Evolutionary conservation across 2,888 invertebrate species (phyloP), one percentile per base, ranked within the genome.

Genomic region (Chalcosyrphus nemorum): DNA sequence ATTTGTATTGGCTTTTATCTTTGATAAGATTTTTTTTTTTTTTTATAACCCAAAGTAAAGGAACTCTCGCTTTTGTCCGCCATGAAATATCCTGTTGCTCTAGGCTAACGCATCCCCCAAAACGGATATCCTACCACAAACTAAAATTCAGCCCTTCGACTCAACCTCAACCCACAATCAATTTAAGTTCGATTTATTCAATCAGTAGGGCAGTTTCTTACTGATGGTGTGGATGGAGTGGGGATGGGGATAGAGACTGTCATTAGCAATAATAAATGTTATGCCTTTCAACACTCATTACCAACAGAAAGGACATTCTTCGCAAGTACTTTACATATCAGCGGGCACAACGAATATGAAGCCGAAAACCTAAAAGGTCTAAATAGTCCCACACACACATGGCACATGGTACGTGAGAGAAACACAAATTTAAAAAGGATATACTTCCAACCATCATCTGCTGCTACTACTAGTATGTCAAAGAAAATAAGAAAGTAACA

Each of bases 271-370:
- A 82, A 78, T 77, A 78, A 78, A 68, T 82, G 68, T 78, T 74
- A 74, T 78, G 72, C 66, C 78, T 78, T 82, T 78, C 68, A 78
- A 63, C 66, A 82, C 78, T 78, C 72, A 82, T 82, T 78, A 82
- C 41, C 66, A 78, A 43, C 82, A 82, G 77, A 80, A 65, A 68
- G 74, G 84, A 84, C 75, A 80, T 75, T 84, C 80, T 75, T 80
- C 80, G 59, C 68, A 84, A 74, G 77, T 72, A 68, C 61, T 80
- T 84, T 75, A 84, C 84, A 80, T 80, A 84, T 70, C 76, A 81
- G 71, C 27, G 45, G 35, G 29, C 61, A 56, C 7, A 54, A 54
- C 47, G 27, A 61, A 45, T 50, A 43, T 9, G 35, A n/a, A 65
- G 17, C 35, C 21, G 50, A 59, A 59, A 32, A 68, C 50, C 50